Evolutionary conservation across 2,797 vertebrate species (phyloP).

Genomic region (Malacoraja senta): DNA sequence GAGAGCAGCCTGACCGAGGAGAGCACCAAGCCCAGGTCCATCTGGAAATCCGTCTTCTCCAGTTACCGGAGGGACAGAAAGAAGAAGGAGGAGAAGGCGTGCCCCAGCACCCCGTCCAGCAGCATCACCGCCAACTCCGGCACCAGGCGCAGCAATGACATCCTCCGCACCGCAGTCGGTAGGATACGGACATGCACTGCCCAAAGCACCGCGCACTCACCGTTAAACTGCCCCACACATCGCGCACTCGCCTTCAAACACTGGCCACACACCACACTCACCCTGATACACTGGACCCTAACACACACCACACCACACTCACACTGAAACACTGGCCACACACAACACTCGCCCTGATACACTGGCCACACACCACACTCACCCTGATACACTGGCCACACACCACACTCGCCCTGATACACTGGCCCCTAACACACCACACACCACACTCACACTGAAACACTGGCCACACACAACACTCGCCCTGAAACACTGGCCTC

Average conservation of each 20-base stretch:
- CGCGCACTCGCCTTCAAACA: background rate
- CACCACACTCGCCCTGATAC: no score
- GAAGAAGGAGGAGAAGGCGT: constrained; percentile 84
- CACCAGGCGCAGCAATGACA: constrained; percentile 63
- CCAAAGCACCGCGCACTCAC: background rate
- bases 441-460: background rate
- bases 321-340: no score
- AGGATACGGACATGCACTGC: background rate
- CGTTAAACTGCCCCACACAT: background rate
- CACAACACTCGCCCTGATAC: no score
- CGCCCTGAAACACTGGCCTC: no score
- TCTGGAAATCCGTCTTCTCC: constrained; percentile 95
- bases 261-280: no score
- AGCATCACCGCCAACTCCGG: constrained; percentile 76
- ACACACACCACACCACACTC: no score
- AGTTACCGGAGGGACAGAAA: constrained; percentile 96
- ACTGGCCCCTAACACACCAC: no score
- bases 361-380: no score
- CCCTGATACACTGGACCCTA: no score
- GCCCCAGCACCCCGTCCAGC: constrained; percentile 82
- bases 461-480: background rate
- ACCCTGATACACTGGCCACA: no score
- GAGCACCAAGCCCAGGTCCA: constrained; percentile 77
- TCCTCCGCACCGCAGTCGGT: constrained; percentile 69
- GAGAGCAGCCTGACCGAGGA: constrained; percentile 63